Base-by-base conservation (phyloP, 2,797 vertebrate genomes). In the Hypotaenidia okinawae region DNA sequence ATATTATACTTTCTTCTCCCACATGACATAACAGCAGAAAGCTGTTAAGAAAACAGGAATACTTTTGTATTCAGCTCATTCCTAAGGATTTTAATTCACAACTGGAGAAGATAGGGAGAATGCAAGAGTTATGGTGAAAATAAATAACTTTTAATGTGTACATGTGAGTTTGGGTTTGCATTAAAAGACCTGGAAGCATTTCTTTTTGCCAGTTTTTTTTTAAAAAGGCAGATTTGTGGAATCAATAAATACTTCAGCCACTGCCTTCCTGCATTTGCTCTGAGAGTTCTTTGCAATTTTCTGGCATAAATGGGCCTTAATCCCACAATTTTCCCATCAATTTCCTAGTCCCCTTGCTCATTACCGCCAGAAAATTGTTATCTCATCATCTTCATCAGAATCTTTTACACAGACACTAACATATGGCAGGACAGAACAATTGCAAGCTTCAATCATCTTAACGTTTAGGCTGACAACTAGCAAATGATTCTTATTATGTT, bases 301-400 rank as follows among this genome's bases (percentile, higher is more conserved):
- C 89, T 95, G 33, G 18, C 35, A 80, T 84, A 94, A 94, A 94
- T 92, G 68, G 76, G 17, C 83, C 92, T 93, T 95, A 96, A 96
- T 95, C 95, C 87, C 83, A 92, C 86, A 85, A 92, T 95, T 97
- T 96, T 86, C 47, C 63, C 80, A 90, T 88, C 89, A 96, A 87
- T 96, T 94, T 97, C 87, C 72, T 89, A 90, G 83, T 84, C 52
- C 37, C 16, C 72, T 94, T 94, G 45, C 82, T 94, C 93, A 94
- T 93, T 94, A 95, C 57, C 87, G 72, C 21, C 82, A 94, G 77
- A 85, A 96, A 95, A 97, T 93, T 94, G 87, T 94, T 95, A 89
- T 94, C 95, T 91, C 91, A 93, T 95, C 94, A 94, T 96, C 89
- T 93, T 72, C 89, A 86, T 95, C 88, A 91, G 58, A 90, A 89